These are phyloP conservation scores for Colostygia pectinataria DNA, from an alignment of 2,888 invertebrate species.

Conservation along the genomic window DNA sequence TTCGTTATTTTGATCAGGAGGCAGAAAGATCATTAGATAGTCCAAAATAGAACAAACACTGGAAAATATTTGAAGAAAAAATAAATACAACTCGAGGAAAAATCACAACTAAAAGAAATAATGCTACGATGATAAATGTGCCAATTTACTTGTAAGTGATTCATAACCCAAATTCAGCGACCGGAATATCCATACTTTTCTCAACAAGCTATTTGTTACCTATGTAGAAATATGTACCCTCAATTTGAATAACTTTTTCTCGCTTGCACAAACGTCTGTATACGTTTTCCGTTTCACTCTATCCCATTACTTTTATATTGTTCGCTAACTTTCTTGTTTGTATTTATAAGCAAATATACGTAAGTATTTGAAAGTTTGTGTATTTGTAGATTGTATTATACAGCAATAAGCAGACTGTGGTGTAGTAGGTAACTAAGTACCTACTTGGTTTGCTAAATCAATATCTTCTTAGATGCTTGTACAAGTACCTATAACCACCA, in stretches of 20 bases:
- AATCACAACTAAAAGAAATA: slow-evolving; percentile 14
- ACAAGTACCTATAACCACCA: no score
- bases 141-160: slow-evolving; percentile 29
- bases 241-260: slow-evolving; percentile 79
- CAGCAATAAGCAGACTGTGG: slow-evolving; percentile 61
- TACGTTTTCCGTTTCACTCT: slow-evolving; percentile 59
- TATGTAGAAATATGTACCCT: slow-evolving; percentile 83
- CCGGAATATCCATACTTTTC: slow-evolving; percentile 71
- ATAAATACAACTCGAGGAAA: background rate
- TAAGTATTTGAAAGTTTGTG: slow-evolving; percentile 80
- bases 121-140: slow-evolving; percentile 24
- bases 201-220: slow-evolving; percentile 80
- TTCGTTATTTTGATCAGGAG: no score
- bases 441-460: slow-evolving; percentile 44
- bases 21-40: no score
- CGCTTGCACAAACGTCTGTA: slow-evolving; percentile 51
- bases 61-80: background rate
- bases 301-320: slow-evolving; percentile 83
- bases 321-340: slow-evolving; percentile 84
- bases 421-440: no score
- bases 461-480: slow-evolving; percentile 22
- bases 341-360: slow-evolving; percentile 82
- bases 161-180: slow-evolving; percentile 36
- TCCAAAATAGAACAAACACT: background rate
- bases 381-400: slow-evolving; percentile 80